Base-by-base conservation (phyloP, 2,888 invertebrate genomes). In the Platycnemis pennipes region DNA sequence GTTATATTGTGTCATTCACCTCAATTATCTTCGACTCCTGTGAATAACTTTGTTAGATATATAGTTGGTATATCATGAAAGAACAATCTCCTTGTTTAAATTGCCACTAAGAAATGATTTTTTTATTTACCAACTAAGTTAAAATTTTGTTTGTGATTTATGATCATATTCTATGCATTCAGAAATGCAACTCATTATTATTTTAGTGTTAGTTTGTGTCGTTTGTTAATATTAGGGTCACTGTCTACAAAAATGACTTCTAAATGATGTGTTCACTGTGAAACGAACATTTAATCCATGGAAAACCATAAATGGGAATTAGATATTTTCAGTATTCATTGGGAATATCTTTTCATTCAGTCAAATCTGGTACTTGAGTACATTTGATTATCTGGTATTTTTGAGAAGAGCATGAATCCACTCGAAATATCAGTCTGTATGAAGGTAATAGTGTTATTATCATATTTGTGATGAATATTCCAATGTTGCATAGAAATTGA, bases 131-230 rank as follows among this genome's bases (percentile, higher is more conserved):
- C 77, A 77, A 77, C 37, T 31, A 37, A 77, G 31, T 77, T 77
- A 13, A 77, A 77, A 77, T 7, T 77, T 13, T 37, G 77, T 77
- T 77, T 77, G 77, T 77, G 77, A 77, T 31, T 77, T 37, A 37
- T 77, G 16, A 77, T 77, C 77, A 77, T 7, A 77, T 77, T 77
- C 22, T 77, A 77, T 77, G 77, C 77, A 77, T 77, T 77, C 77
- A 77, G 31, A 31, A 77, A 77, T 37, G 77, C 77, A 77, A 5
- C 77, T 37, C 77, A 77, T 63, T 63, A 63, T 77, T 77, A 77
- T 37, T 31, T 16, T 77, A 77, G 77, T 77, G 63, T 13, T 77
- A 77, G 77, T 77, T 77, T 77, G 77, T 77, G 37, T 77, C 77
- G 16, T 77, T 77, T 77, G 77, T 77, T 77, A 77, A 77, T 77